Percentiles rank a stretch among this genome's conserved stretches.
Conservation (phyloP, 2,888 invertebrate genomes). For the Dryococelus australis region DNA sequence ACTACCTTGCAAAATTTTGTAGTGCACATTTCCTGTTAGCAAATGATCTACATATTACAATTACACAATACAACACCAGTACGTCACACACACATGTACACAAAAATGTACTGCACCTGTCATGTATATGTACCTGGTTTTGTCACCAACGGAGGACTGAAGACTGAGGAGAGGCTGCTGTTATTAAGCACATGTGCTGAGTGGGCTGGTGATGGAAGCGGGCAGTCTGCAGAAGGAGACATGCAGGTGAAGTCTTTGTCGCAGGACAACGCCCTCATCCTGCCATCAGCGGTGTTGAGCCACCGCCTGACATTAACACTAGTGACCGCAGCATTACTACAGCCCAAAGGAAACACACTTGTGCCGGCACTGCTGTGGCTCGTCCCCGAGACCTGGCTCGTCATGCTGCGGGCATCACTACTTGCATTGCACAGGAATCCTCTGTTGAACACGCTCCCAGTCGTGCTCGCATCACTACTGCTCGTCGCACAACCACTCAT, state of each 20-base stretch:
- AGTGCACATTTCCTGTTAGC: too few relatives aligned
- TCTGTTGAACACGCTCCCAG: background rate
- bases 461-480: background rate
- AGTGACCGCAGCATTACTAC: background rate
- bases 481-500: background rate
- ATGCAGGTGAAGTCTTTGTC: background rate
- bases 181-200: background rate
- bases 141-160: background rate
- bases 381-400: background rate
- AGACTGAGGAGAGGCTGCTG: background rate
- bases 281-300: background rate
- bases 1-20: too few relatives aligned
- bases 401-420: background rate
- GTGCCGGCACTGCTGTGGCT: background rate
- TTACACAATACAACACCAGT: too few relatives aligned
- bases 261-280: slow-evolving; percentile 1
- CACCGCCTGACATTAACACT: background rate
- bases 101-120: too few relatives aligned
- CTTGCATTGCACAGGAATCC: background rate
- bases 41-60: too few relatives aligned
- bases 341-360: background rate
- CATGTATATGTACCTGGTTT: too few relatives aligned
- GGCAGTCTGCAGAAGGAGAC: background rate
- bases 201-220: background rate
- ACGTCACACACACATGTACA: too few relatives aligned